phyloP scores from a whole-genome alignment of 2,113 vertebrate genomes.

The Neoarius graeffei region DNA sequence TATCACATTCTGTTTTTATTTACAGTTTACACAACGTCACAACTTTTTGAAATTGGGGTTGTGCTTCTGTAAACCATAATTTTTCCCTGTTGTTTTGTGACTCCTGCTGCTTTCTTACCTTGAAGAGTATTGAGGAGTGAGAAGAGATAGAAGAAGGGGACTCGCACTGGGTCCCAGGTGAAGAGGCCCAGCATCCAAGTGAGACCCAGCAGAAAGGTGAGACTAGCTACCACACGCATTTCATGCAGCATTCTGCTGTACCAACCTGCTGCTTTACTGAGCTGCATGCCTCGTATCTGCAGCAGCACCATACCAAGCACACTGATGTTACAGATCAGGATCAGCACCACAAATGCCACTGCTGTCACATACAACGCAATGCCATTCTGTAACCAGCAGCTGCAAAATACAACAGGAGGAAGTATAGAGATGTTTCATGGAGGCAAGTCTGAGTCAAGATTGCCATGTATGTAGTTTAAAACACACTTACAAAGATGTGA shows the following conservation, averaged over 20 bases:
- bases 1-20: too few species aligned
- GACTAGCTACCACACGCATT: conserved; percentile 76
- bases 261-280: conserved; percentile 63
- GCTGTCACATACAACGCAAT: conserved; percentile 77
- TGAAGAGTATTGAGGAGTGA: conserved; percentile 83
- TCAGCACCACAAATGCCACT: conserved; percentile 75
- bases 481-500: conserved; percentile 77
- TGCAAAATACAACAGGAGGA: conserved; percentile 58
- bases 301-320: conserved; percentile 82
- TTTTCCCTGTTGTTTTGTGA: background rate
- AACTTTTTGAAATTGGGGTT: too few species aligned
- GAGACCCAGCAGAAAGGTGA: conserved; percentile 85
- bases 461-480: background rate
- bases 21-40: too few species aligned
- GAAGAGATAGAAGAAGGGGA: conserved; percentile 82
- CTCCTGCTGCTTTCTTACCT: conserved; percentile 68
- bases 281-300: conserved; percentile 76
- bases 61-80: background rate
- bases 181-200: conserved; percentile 85
- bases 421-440: background rate
- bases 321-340: conserved; percentile 77
- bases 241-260: conserved; percentile 65
- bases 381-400: conserved; percentile 84
- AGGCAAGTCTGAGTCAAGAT: background rate
- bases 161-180: conserved; percentile 74